A percentile compares a stretch with the other conserved stretches of the same genome.
Evolutionary conservation across 1,140 invertebrate species (phyloP).

Genomic region (Euura saliciscinereae): DNA sequence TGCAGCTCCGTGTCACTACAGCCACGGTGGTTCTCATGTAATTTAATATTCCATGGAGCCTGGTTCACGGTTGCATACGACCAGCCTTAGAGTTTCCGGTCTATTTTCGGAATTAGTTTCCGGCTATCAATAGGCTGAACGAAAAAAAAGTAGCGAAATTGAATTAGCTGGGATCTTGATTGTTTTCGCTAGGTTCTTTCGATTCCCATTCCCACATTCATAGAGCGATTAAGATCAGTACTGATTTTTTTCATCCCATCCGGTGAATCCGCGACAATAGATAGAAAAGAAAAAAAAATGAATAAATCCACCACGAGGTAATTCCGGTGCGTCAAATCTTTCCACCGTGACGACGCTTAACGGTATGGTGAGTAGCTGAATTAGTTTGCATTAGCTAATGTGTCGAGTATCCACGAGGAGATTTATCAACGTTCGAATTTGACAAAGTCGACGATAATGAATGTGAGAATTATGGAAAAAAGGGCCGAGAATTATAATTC

Average conservation of each 20-base stretch:
- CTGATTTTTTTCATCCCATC: neutral
- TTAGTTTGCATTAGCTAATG: neutral
- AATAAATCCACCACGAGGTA: neutral
- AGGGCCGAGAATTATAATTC: too few species aligned
- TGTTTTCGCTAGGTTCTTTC: too few species aligned
- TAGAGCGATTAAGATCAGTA: too few species aligned
- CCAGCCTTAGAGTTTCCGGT: conserved; percentile 2
- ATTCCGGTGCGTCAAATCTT: conserved; percentile 18
- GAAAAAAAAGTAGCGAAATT: neutral
- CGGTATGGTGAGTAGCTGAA: conserved; percentile 35
- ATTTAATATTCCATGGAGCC: neutral
- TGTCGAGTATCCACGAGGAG: too few species aligned
- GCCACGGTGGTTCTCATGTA: neutral
- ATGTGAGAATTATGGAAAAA: too few species aligned
- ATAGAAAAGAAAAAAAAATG: neutral
- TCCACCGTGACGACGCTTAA: conserved; percentile 41
- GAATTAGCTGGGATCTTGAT: too few species aligned
- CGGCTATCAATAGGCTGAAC: neutral
- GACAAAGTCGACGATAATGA: too few species aligned
- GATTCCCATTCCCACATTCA: too few species aligned
- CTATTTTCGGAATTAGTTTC: conserved; percentile 4
- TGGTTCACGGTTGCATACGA: neutral
- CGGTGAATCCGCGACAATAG: neutral
- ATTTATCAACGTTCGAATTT: too few species aligned
- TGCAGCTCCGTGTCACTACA: too few species aligned